Conservation (phyloP, 2,113 vertebrate genomes). For the Piaya cayana region DNA sequence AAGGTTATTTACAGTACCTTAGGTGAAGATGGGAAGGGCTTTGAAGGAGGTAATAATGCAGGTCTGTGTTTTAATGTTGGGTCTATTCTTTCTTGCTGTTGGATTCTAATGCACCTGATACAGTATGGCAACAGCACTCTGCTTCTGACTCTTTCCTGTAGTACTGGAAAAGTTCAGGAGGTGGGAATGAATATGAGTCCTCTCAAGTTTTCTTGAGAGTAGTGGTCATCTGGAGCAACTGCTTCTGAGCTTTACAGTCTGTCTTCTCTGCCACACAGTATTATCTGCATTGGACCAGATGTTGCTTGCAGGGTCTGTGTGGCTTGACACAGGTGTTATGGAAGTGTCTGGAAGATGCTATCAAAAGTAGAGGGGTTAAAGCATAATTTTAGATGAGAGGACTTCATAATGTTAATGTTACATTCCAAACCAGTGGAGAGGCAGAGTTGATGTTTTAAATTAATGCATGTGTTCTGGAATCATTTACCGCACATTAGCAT, state of each 20-base stretch:
- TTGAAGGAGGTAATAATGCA: background rate
- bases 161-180: background rate
- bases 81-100: background rate
- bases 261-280: slow-evolving; percentile 13
- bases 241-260: background rate
- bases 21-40: background rate
- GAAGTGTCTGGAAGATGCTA: background rate
- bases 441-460: slow-evolving; percentile 46
- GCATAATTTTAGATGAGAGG: slow-evolving; percentile 13
- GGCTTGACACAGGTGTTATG: slow-evolving; percentile 32
- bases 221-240: background rate
- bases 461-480: slow-evolving; percentile 30
- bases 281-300: background rate
- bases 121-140: background rate
- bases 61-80: background rate
- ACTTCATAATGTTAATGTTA: slow-evolving; percentile 10
- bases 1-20: background rate
- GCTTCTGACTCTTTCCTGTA: background rate
- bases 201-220: background rate
- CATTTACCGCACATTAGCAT: slow-evolving; percentile 17
- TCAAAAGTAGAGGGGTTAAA: slow-evolving; percentile 42
- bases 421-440: slow-evolving; percentile 53
- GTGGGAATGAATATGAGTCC: background rate
- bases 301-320: background rate
- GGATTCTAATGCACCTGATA: background rate